Base-by-base conservation (phyloP, 2,888 invertebrate genomes). In the Volucella zonaria region DNA sequence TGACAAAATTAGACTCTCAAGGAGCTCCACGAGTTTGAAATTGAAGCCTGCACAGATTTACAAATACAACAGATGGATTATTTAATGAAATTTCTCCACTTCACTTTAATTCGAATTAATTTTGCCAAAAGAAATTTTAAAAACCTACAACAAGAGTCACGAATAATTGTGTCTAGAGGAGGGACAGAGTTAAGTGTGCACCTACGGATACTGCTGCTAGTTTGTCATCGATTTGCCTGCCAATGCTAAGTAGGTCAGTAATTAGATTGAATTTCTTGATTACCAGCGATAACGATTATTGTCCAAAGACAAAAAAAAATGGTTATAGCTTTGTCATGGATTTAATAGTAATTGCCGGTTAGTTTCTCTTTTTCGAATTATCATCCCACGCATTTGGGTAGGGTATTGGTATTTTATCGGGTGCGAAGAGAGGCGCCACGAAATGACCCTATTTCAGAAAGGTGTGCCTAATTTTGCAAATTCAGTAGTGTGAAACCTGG, bases 231-330 rank as follows among this genome's bases (percentile, higher is more conserved):
- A 62, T 62, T 77, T 23, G 49, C n/a, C 42, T 31, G 31, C 31
- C 1, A 31, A 6, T 31, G 31, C 31, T 74, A 64, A 64, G 74
- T 74, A 47, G 77, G 77, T 77, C 77, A 77, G 77, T 62, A 70
- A 67, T 70, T 62, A 77, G 61, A 70, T 70, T 47, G 61, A 70
- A 61, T 54, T 54, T 70, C 42, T n/a, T 56, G 77, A 70, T 62
- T 62, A 67, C 67, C 42, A 67, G n/a, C 18, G 47, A 68, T 61
- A 62, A 61, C 68, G 23, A 68, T 61, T 68, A 68, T 61, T 77
- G 64, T 54, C 54, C 15, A 15, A 54, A 56, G 31, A 45, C 15
- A 51, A 51, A 49, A 23, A 58, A 47, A 58, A 18, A 38, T 68
- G n/a, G 18, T 74, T 74, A 49, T 49, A 56, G 14, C 56, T 42